Percentiles rank a stretch among this genome's conserved stretches.
phyloP scores from a whole-genome alignment of 2,888 invertebrate genomes.

The Mythimna albipuncta region DNA sequence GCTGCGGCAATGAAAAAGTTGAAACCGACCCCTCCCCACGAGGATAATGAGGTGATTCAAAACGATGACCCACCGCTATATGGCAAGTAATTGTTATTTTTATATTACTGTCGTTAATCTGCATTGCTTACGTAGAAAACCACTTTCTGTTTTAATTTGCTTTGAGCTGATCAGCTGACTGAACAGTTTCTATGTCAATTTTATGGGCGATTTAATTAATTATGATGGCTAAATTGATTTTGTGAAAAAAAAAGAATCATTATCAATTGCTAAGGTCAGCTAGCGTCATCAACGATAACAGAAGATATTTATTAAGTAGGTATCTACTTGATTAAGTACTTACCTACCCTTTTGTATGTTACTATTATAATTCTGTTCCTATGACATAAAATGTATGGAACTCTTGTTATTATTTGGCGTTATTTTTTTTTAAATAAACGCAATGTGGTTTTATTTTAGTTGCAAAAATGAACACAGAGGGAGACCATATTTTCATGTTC shows the following conservation, averaged over 20 bases:
- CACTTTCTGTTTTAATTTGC: conserved; percentile 13
- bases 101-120: background rate
- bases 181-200: background rate
- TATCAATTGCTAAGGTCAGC: background rate
- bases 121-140: conserved; percentile 9
- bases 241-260: background rate
- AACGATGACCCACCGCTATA: conserved; percentile 76
- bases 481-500: no score
- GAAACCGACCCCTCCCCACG: conserved; percentile 76
- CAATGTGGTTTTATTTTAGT: no score
- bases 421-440: no score
- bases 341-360: no score
- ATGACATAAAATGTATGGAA: no score
- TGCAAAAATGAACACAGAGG: no score
- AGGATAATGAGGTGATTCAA: conserved; percentile 84
- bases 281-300: background rate
- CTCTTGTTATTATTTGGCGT: no score
- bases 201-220: background rate
- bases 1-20: conserved; percentile 72
- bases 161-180: conserved; percentile 1
- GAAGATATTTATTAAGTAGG: background rate
- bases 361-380: no score
- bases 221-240: background rate
- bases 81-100: conserved; percentile 63
- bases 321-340: no score